Base-by-base conservation (phyloP, 2,888 invertebrate genomes). In the Eupithecia pulchellata region DNA sequence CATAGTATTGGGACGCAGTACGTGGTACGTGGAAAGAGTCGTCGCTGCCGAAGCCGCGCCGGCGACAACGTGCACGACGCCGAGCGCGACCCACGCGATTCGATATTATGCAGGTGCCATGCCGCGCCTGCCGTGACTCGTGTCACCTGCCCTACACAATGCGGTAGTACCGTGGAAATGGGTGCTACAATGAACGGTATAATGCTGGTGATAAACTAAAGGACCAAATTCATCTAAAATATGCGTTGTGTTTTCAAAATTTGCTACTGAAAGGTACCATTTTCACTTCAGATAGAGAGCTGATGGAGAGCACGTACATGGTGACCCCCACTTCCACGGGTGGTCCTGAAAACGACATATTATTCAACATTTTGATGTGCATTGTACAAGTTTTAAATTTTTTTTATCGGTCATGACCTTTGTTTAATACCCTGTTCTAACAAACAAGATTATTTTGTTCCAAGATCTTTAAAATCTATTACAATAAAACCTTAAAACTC, bases 221-320 rank as follows among this genome's bases (percentile, higher is more conserved):
- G 89, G 89, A 88, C 84, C 58, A 84, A 84, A 84, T 86, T 86
- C 91, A 89, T 89, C 90, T 91, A 92, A 88, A 75, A 86, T 89
- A 93, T 92, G 93, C 92, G 88, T 87, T 89, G 92, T 91, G 91
- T 91, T 88, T 84, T 89, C 89, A 89, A 86, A 82, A 91, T 90
- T 75, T 90, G 89, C 79, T 89, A 76, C 89, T 87, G 85, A 90
- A 89, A 89, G 85, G 87, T 92, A 93, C 94, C 94, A 97, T 97
- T 95, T 97, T 96, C 90, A 97, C 97, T 96, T 97, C 97, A 91
- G 97, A 97, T 89, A 97, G 96, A 89, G 97, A 97, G 95, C 97
- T 97, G 95, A 97, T 97, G 94, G 96, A 96, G 93, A 97, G 96
- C 94, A 97, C 97, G 95, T 97, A 97, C 96, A 97, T 97, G 93